Evolutionary conservation across 2,797 vertebrate species (phyloP).

Genomic region (Liasis olivaceus): DNA sequence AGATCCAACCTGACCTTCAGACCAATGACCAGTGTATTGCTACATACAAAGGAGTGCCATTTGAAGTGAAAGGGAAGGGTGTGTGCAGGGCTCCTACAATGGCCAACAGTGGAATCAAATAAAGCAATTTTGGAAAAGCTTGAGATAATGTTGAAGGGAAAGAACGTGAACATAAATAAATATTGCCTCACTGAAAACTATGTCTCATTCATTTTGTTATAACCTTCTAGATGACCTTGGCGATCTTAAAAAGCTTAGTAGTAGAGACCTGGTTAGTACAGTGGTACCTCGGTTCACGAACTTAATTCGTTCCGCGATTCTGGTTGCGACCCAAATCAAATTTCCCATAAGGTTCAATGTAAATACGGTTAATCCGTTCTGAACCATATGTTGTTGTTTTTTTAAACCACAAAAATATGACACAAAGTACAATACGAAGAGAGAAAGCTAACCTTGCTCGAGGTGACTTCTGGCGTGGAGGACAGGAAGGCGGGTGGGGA

Average conservation of each 20-base stretch:
- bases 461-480: too few relatives aligned
- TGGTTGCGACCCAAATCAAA: too few relatives aligned
- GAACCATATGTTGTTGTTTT: too few relatives aligned
- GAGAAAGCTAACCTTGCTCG: too few relatives aligned
- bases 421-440: too few relatives aligned
- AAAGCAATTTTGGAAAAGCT: conserved; percentile 34
- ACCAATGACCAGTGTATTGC: conserved; percentile 88
- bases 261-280: background rate
- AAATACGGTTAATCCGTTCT: too few relatives aligned
- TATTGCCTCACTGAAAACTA: conserved; percentile 44
- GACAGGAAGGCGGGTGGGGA: too few relatives aligned
- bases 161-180: conserved; percentile 77
- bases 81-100: conserved; percentile 92
- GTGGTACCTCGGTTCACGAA: too few relatives aligned
- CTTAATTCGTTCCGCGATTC: too few relatives aligned
- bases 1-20: conserved; percentile 91
- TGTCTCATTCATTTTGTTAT: conserved; percentile 55
- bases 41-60: conserved; percentile 91
- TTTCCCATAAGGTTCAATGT: too few relatives aligned
- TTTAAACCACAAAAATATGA: too few relatives aligned
- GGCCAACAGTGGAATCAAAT: conserved; percentile 93
- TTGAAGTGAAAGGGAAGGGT: conserved; percentile 91
- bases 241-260: background rate
- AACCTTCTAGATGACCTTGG: background rate
- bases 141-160: conserved; percentile 58